Conservation (phyloP, 2,113 vertebrate species). For the Neotragus moschatus region DNA sequence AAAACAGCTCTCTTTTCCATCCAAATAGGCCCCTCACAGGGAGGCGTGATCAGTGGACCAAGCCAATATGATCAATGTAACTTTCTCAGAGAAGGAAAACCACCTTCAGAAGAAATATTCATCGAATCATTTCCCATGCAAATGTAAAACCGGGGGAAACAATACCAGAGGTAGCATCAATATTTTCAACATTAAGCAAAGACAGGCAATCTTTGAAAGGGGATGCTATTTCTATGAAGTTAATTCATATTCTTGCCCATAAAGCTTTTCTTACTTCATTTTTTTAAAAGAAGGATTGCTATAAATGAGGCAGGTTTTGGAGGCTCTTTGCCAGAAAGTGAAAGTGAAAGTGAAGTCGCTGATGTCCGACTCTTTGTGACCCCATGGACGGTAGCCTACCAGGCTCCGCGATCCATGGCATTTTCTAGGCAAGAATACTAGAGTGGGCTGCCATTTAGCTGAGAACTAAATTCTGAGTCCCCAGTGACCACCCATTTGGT, state of each 20-base stretch:
- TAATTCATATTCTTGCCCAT: not conserved
- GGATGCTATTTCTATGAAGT: not conserved
- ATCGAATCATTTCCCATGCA: not conserved
- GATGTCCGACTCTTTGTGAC: no score
- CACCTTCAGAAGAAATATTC: not conserved
- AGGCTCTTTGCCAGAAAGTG: not conserved
- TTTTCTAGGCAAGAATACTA: no score
- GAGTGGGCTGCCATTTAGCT: not conserved
- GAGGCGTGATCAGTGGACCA: not conserved
- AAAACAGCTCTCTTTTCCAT: not conserved
- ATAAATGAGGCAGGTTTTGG: not conserved
- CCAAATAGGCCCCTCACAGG: not conserved
- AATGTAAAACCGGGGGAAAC: slow-evolving; percentile 10
- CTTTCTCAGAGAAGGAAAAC: slow-evolving; percentile 6
- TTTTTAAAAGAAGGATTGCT: not conserved
- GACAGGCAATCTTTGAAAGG: not conserved
- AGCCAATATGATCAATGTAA: not conserved
- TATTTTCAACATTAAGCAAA: slow-evolving; percentile 17
- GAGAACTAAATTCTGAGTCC: not conserved
- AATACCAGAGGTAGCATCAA: not conserved
- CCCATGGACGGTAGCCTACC: no score
- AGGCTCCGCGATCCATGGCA: no score
- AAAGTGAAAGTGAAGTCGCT: no score
- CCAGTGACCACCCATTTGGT: not conserved
- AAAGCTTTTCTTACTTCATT: not conserved